phyloP scores from a whole-genome alignment of 2,888 invertebrate genomes.

The Cataglyphis cursor region DNA sequence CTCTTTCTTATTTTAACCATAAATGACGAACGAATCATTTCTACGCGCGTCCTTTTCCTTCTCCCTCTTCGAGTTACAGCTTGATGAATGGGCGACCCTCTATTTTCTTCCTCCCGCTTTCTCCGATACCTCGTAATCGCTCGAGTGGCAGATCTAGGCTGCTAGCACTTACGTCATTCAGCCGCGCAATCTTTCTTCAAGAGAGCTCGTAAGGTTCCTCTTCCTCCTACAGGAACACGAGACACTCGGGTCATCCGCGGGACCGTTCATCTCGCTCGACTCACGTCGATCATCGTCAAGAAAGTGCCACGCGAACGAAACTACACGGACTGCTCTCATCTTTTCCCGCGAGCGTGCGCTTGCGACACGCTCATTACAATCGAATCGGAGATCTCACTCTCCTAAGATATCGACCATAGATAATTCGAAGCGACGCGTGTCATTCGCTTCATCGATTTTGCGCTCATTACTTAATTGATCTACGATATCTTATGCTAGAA shows the following conservation, averaged over 20 bases:
- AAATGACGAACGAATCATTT: constrained; percentile 15
- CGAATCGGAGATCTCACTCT: constrained; percentile 22
- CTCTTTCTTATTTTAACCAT: constrained; percentile 20
- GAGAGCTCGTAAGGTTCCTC: constrained; percentile 31
- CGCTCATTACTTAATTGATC: background rate
- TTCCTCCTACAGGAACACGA: constrained; percentile 35
- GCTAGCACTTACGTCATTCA: constrained; percentile 73
- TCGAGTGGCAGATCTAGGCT: constrained; percentile 83
- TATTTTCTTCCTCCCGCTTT: constrained; percentile 61
- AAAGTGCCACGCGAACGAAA: constrained; percentile 56
- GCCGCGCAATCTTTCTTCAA: constrained; percentile 48
- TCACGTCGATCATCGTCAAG: constrained; percentile 72
- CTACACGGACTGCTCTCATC: constrained; percentile 61
- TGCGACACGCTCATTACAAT: constrained; percentile 67
- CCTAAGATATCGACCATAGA: background rate
- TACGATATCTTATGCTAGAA: too few relatives aligned
- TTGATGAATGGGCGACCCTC: constrained; percentile 79
- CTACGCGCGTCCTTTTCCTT: constrained; percentile 1
- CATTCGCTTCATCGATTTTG: background rate
- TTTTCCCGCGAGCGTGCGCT: constrained; percentile 57
- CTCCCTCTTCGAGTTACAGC: constrained; percentile 57
- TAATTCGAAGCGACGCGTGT: background rate
- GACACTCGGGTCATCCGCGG: constrained; percentile 51
- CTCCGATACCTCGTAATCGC: constrained; percentile 74
- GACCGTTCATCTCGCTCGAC: constrained; percentile 54